Evolutionary conservation across 2,888 invertebrate genomes (phyloP).

Genomic region (Lissonota sp.): DNA sequence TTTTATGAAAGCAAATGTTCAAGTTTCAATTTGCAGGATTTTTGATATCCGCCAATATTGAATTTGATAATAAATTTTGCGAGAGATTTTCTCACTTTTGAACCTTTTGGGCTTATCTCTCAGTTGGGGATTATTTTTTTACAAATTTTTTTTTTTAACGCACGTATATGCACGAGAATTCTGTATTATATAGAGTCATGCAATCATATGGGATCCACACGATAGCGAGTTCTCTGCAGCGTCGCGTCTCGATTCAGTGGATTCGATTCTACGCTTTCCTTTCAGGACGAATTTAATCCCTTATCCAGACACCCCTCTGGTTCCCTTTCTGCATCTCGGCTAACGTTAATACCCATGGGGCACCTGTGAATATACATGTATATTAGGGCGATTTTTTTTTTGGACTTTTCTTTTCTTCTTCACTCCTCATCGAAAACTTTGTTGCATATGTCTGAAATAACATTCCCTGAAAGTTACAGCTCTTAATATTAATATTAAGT

Average conservation of each 20-base stretch:
- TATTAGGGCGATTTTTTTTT: too few species aligned
- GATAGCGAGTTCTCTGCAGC: conserved; percentile 41
- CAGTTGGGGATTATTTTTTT: conserved; percentile 40
- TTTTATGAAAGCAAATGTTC: not conserved
- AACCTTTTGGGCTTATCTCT: conserved; percentile 36
- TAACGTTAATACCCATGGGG: conserved; percentile 45
- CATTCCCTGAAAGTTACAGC: too few species aligned
- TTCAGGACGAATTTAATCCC: conserved; percentile 66
- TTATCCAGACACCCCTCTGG: conserved; percentile 58
- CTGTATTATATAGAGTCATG: too few species aligned
- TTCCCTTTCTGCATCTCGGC: conserved; percentile 39
- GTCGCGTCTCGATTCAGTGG: conserved; percentile 62
- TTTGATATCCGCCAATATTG: too few species aligned
- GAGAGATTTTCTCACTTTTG: conserved; percentile 32
- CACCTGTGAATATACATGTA: conserved; percentile 17
- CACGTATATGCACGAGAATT: conserved; percentile 5
- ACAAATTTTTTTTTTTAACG: too few species aligned
- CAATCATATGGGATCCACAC: conserved; percentile 18
- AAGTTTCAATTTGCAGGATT: not conserved
- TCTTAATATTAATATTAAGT: too few species aligned
- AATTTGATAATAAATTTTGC: conserved; percentile 42
- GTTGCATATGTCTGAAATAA: too few species aligned
- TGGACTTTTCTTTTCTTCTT: too few species aligned
- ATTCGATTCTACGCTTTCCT: conserved; percentile 63
- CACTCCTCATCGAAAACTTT: too few species aligned